Conservation (phyloP, 2,888 invertebrate species). For the Timandra comae region DNA sequence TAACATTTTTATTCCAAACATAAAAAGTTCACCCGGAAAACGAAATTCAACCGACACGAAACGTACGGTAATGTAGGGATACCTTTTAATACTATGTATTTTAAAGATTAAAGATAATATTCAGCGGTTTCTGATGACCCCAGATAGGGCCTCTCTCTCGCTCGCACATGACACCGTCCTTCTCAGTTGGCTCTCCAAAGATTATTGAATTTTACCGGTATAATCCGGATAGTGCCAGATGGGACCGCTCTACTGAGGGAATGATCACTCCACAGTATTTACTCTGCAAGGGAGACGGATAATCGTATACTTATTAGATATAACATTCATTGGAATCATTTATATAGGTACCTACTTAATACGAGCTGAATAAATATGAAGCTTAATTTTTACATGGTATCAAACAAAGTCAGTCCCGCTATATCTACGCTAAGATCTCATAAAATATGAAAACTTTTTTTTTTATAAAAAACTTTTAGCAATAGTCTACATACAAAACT, state of each 20-base stretch:
- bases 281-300: slow-evolving; percentile 25
- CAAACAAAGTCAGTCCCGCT: too few species aligned
- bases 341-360: not conserved
- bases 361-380: too few species aligned
- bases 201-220: slow-evolving; percentile 68
- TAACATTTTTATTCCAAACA: too few species aligned
- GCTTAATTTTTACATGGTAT: too few species aligned
- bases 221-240: slow-evolving; percentile 62
- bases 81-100: slow-evolving; percentile 4
- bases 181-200: slow-evolving; percentile 57
- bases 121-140: too few species aligned
- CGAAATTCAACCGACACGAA: too few species aligned
- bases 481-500: too few species aligned
- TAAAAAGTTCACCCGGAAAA: too few species aligned
- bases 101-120: not conserved
- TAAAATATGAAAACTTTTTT: too few species aligned
- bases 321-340: not conserved
- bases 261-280: slow-evolving; percentile 58
- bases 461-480: too few species aligned
- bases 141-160: slow-evolving; percentile 1
- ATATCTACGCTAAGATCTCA: too few species aligned
- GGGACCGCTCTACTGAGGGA: slow-evolving; percentile 42
- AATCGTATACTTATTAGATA: slow-evolving; percentile 9
- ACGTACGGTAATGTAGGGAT: too few species aligned
- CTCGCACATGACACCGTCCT: slow-evolving; percentile 23